Percentiles rank a stretch among this genome's conserved stretches.
phyloP scores from a whole-genome alignment of 2,797 vertebrate species.

The Sorex maritimensis region DNA sequence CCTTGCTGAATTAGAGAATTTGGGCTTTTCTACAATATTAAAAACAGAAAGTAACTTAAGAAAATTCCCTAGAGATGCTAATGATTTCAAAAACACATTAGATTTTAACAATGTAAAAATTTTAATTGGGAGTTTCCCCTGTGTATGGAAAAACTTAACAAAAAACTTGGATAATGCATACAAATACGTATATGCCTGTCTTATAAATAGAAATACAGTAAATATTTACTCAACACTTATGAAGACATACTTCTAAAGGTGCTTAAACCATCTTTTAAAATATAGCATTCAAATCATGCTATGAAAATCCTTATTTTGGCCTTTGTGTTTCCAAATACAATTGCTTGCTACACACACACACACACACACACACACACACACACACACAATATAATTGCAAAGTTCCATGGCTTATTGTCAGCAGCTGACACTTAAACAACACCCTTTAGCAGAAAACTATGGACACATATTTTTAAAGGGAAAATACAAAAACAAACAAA shows the following conservation, averaged over 20 bases:
- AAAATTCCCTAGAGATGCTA: constrained; percentile 4
- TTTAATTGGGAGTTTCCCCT: constrained; percentile 37
- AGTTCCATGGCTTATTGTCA: neutral
- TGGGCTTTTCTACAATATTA: constrained; percentile 45
- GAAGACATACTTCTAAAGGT: neutral
- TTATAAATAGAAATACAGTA: constrained; percentile 11
- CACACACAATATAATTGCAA: neutral
- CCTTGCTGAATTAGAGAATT: neutral
- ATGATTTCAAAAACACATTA: neutral
- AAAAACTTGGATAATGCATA: neutral
- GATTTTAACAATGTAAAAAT: constrained; percentile 47
- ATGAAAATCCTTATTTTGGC: neutral
- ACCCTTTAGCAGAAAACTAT: constrained; percentile 9
- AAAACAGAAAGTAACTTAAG: constrained; percentile 53
- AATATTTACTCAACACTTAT: neutral
- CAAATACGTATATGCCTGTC: neutral
- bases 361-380: neutral
- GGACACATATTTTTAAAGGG: constrained; percentile 14
- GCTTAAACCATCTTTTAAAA: constrained; percentile 14
- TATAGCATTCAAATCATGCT: neutral
- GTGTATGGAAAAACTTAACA: neutral
- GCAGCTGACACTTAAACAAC: neutral
- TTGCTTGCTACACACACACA: neutral
- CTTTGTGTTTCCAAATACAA: neutral
- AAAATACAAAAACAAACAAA: too few species aligned